Base-by-base conservation (phyloP, 37 sponge, comb jelly and placozoan genomes). In the Halisarca cf. caerulea region DNA sequence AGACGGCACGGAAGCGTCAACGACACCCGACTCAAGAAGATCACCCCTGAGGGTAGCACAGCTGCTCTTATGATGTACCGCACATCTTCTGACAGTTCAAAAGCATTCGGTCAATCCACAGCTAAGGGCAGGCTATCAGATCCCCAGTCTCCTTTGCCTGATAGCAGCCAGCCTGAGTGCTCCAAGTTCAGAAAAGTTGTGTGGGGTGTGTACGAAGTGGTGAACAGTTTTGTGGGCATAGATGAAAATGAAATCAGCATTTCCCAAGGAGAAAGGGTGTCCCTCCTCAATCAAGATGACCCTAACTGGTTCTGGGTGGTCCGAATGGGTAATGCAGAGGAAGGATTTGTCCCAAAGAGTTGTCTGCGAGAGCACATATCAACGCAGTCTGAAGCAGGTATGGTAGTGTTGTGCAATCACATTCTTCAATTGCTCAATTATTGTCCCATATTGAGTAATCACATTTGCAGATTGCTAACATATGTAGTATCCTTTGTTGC, bases 291-390 rank as follows among this genome's bases (percentile, higher is more conserved):
- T 55, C 89, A 85, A 39, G 91, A 91, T 71, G 95, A 94, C 39
- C 77, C 61, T 34, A 81, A 91, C 58, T 94, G 95, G 95, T 89
- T 61, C 66, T 94, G 95, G 95, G 86, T 94, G 21, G 87, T 88
- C 40, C 80, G 78, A 58, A 88, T 80, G 20, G 84, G 62, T 30
- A 57, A 82, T 61, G 32, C 78, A 0, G 81, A 87, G 34, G 95
- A 94, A 69, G 95, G 95, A 24, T 94, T 94, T 54, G 92, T 94
- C 0, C 95, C 95, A n/a, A 80, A 81, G 25, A 3, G 32, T 42
- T 79, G 30, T 59, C 85, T 92, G 40, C 45, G 54, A 4, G 93
- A 92, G 81, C 45, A 74, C 77, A 20, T 74, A 2, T n/a, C 77
- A 9, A 15, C 15, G 17, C n/a, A 17, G 6, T n/a, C 45, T 23